Evolutionary conservation across 1,140 invertebrate species (phyloP), one percentile per base, ranked within the genome.

Genomic region (Anastrepha ludens): DNA sequence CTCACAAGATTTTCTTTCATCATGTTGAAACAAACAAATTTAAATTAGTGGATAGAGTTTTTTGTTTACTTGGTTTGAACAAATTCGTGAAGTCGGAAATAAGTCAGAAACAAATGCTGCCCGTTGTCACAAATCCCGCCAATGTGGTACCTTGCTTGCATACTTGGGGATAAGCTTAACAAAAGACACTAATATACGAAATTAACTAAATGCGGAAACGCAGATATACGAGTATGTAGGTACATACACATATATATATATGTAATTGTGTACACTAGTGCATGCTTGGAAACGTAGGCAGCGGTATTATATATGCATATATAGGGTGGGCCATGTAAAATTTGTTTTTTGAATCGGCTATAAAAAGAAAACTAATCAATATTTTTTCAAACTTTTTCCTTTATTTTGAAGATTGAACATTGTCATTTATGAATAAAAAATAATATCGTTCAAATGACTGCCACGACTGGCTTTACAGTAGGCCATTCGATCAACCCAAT

Each of bases 81-180:
- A 78, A 55, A 58, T 81, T 81, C 74, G 74, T 81, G 47, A 81
- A 81, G 44, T 20, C n/a, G 47, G 74, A 55, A 55, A 81, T 81
- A 81, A 29, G 74, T 50, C n/a, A 50, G 15, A 81, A n/a, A 20
- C 74, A 81, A 81, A 81, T 50, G 74, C 41, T 74, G 70, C 15
- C 74, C 74, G 74, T 29, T 55, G 47, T 29, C 74, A 29, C 47
- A 55, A 58, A 20, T 81, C 8, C 50, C 15, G 47, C 2, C 74
- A 81, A 17, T 20, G n/a, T 29, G n/a, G 20, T 74, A 4, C 74
- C 55, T 17, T 81, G n/a, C 44, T 55, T 81, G 47, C 20, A 55
- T 55, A 13, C 3, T 9, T 81, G 11, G 17, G 50, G 44, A 50
- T 17, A 78, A 81, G 7, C n/a, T 55, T 3, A 81, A 50, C 47